Evolutionary conservation across 2,113 vertebrate genomes (phyloP).

Genomic region (Anguilla rostrata): DNA sequence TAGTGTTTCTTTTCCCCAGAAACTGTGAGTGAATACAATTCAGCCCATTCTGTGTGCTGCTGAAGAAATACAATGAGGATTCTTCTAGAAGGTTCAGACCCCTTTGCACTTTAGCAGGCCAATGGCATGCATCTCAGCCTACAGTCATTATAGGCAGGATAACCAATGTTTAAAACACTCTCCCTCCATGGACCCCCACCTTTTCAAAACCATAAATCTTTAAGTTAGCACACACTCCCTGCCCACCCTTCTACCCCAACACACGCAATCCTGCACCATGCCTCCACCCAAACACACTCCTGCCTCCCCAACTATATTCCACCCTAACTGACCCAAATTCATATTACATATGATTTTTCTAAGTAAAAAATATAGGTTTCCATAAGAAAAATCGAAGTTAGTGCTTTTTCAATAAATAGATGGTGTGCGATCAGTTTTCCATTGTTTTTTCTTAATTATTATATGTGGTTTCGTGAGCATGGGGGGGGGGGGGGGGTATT

Average conservation of each 20-base stretch:
- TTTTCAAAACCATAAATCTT: not conserved
- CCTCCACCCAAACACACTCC: too few species aligned
- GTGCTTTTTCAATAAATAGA: not conserved
- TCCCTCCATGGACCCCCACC: not conserved
- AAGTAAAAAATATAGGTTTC: constrained; percentile 13
- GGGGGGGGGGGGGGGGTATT: too few species aligned
- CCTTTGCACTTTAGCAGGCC: not conserved
- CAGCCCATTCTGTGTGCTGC: not conserved
- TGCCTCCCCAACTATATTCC: too few species aligned
- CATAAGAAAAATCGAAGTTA: constrained; percentile 6
- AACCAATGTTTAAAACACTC: not conserved
- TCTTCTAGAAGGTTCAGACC: not conserved
- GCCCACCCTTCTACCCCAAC: not conserved
- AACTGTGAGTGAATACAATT: not conserved
- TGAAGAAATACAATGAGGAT: not conserved
- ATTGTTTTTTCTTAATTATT: too few species aligned
- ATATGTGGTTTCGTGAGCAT: too few species aligned
- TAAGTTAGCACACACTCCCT: not conserved
- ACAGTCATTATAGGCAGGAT: constrained; percentile 16
- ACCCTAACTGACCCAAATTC: too few species aligned
- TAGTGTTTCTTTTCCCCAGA: not conserved
- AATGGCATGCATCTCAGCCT: too few species aligned
- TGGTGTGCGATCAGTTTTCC: not conserved
- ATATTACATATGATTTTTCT: not conserved
- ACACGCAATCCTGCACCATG: too few species aligned